A percentile compares a stretch with the other conserved stretches of the same genome.
These are phyloP conservation scores for Drosophila neonasuta DNA, from an alignment of 2,888 invertebrate genomes.

Conservation along the genomic window DNA sequence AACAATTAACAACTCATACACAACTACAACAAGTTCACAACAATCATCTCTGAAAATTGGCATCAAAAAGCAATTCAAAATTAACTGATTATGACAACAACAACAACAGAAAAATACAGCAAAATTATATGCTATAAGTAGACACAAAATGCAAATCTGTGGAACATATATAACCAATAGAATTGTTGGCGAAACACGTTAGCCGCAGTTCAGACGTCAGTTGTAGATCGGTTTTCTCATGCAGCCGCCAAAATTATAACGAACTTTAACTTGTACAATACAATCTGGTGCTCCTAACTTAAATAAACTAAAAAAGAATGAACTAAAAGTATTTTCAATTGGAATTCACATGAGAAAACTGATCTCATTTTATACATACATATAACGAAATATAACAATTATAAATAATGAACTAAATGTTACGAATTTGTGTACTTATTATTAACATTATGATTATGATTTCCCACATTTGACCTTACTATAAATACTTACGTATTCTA, in stretches of 20 bases:
- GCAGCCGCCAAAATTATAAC: not conserved
- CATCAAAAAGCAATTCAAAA: constrained; percentile 14
- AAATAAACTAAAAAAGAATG: not conserved
- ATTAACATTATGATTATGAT: constrained; percentile 16
- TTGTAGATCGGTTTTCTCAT: constrained; percentile 14
- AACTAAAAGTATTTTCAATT: not conserved
- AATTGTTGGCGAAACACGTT: not conserved
- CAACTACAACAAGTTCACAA: constrained; percentile 41
- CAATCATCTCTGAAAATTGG: constrained; percentile 60
- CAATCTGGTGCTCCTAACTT: not conserved
- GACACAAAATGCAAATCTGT: constrained; percentile 22
- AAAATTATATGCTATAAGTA: constrained; percentile 17
- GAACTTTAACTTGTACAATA: not conserved
- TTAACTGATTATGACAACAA: not conserved
- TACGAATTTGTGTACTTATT: constrained; percentile 21
- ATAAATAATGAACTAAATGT: constrained; percentile 29
- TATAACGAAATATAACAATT: constrained; percentile 13
- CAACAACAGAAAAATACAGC: constrained; percentile 4
- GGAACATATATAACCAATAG: constrained; percentile 13
- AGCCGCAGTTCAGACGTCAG: constrained; percentile 1
- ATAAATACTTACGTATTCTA: constrained; percentile 26
- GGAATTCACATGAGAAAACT: constrained; percentile 11
- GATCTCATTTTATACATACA: constrained; percentile 4
- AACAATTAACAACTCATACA: constrained; percentile 43
- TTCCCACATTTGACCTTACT: constrained; percentile 13